These are phyloP conservation scores for Helicorthomorpha holstii DNA, from an alignment of 1,140 invertebrate species.

Conservation along the genomic window DNA sequence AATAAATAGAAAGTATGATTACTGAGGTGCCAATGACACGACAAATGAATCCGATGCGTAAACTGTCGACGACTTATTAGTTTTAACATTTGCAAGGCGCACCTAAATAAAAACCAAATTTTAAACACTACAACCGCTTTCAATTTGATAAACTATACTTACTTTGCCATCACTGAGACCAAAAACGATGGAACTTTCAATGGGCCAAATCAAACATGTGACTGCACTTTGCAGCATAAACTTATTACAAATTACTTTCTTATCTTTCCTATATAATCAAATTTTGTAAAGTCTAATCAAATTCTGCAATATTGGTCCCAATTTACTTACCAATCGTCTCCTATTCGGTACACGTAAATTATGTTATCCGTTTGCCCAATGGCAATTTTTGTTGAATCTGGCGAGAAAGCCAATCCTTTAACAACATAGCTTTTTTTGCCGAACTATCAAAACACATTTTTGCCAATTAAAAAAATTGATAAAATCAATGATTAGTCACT, in stretches of 20 bases:
- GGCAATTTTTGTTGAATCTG: conserved; percentile 85
- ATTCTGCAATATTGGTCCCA: too few species aligned
- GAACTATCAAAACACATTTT: too few species aligned
- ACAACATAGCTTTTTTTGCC: conserved; percentile 59
- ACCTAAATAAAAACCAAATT: conserved; percentile 16
- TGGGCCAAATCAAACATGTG: conserved; percentile 62
- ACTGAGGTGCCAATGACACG: conserved; percentile 60
- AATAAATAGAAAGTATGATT: conserved; percentile 16
- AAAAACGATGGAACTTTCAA: conserved; percentile 68
- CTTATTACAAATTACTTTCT: conserved; percentile 97
- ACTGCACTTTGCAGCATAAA: conserved; percentile 75
- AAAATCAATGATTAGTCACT: too few species aligned
- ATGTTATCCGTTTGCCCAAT: conserved; percentile 95
- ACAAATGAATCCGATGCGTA: conserved; percentile 67
- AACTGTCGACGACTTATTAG: conserved; percentile 76
- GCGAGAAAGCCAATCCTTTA: conserved; percentile 77
- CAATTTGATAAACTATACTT: conserved; percentile 11
- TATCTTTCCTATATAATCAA: conserved; percentile 68
- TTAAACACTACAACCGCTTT: conserved; percentile 2
- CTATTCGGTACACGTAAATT: conserved; percentile 94
- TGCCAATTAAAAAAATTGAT: too few species aligned
- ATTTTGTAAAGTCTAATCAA: too few species aligned
- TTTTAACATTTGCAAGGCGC: conserved; percentile 42
- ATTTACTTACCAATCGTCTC: conserved; percentile 76
- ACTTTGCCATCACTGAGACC: conserved; percentile 78